Conservation (phyloP, 2,113 vertebrate genomes). For the Elaphurus davidianus region DNA sequence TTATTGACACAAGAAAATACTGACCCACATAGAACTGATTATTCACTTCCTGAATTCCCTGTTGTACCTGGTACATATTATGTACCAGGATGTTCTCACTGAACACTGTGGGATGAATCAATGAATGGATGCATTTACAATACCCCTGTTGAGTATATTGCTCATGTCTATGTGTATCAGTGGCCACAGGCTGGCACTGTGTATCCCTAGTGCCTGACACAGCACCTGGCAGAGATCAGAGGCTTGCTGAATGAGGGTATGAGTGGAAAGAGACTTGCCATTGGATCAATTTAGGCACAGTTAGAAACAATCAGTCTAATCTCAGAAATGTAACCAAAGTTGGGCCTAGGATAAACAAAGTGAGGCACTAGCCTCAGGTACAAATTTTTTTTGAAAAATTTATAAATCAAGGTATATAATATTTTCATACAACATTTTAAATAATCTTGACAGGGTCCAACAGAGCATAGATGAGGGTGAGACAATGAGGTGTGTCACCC, state of each 20-base stretch:
- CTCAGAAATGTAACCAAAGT: background rate
- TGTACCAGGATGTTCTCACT: background rate
- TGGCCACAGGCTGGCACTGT: background rate
- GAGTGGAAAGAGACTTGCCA: background rate
- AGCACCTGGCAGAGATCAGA: background rate
- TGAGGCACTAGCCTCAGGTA: background rate
- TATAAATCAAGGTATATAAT: background rate
- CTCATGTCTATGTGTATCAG: background rate
- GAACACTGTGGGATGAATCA: background rate
- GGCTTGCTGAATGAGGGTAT: background rate
- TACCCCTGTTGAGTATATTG: background rate
- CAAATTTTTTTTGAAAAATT: background rate
- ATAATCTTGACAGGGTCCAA: background rate
- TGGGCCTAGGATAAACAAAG: background rate
- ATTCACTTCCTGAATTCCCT: background rate
- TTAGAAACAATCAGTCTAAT: background rate
- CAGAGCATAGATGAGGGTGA: background rate
- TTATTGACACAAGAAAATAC: background rate
- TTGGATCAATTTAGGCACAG: background rate
- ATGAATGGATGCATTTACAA: background rate
- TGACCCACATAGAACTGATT: background rate
- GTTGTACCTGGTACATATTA: background rate
- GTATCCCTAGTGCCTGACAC: background rate
- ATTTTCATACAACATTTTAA: slow-evolving; percentile 1
- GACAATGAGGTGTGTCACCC: background rate